These are phyloP conservation scores for Cygnus atratus DNA, from an alignment of 2,113 vertebrate species.

Conservation along the genomic window DNA sequence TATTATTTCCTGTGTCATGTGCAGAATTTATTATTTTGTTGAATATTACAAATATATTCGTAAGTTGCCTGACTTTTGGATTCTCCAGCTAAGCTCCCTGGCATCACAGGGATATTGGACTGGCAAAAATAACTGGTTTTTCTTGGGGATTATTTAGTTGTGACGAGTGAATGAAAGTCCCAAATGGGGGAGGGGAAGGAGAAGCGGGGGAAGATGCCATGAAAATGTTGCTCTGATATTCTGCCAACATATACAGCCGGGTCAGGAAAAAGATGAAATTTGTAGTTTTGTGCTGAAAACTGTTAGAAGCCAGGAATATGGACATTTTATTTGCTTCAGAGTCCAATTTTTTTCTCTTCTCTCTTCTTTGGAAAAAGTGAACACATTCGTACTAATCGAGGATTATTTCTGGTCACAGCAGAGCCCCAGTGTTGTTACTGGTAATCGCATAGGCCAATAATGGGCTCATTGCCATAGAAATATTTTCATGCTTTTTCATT, in stretches of 20 bases:
- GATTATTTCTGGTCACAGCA: constrained; percentile 5
- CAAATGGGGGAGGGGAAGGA: not conserved
- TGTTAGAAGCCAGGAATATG: not conserved
- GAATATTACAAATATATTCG: constrained; percentile 57
- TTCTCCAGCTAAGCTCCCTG: constrained; percentile 14
- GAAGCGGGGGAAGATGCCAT: not conserved
- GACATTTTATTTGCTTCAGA: not conserved
- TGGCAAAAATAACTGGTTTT: constrained; percentile 26
- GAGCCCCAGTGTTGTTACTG: not conserved
- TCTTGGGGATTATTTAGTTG: not conserved
- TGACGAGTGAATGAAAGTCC: constrained; percentile 18
- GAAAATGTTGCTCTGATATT: not conserved
- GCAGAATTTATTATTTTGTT: constrained; percentile 70
- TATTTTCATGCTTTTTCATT: not conserved
- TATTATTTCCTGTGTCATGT: constrained; percentile 74
- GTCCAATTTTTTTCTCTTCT: not conserved
- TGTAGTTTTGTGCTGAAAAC: not conserved
- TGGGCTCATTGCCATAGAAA: not conserved
- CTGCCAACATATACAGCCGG: not conserved
- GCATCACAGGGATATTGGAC: not conserved
- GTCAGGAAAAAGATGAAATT: not conserved
- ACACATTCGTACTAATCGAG: not conserved
- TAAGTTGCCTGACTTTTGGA: constrained; percentile 22
- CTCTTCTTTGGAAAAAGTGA: not conserved
- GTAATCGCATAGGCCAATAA: not conserved